Evolutionary conservation across 2,113 vertebrate genomes (phyloP).

Genomic region (Paraplagusia blochii): DNA sequence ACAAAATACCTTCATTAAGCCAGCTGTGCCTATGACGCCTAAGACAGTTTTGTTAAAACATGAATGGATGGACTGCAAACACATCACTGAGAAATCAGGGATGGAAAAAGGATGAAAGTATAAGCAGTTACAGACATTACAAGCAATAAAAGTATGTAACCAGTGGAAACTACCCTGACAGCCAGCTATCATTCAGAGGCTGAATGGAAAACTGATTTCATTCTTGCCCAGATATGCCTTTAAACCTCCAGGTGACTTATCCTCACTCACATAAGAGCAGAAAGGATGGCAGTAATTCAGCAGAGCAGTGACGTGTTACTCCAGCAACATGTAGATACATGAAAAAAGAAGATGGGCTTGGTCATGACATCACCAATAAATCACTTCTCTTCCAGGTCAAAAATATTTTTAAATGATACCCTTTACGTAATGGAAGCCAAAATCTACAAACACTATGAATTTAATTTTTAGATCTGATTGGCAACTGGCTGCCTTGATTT

Average conservation of each 20-base stretch:
- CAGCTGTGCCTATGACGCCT: too few species aligned
- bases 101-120: conserved; percentile 15
- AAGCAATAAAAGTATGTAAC: conserved; percentile 10
- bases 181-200: conserved; percentile 16
- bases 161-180: conserved; percentile 26
- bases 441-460: conserved; percentile 56
- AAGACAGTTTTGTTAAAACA: background rate
- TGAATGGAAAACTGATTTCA: conserved; percentile 8
- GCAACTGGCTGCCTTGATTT: too few species aligned
- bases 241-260: conserved; percentile 25
- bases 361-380: conserved; percentile 56
- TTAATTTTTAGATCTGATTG: conserved; percentile 17
- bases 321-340: conserved; percentile 64
- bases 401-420: conserved; percentile 29
- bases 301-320: conserved; percentile 47
- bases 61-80: background rate
- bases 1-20: too few species aligned
- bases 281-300: conserved; percentile 44
- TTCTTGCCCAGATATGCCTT: conserved; percentile 13
- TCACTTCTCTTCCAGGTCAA: conserved; percentile 42
- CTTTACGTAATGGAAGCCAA: conserved; percentile 37
- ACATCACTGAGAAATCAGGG: background rate
- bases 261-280: conserved; percentile 22
- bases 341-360: conserved; percentile 40
- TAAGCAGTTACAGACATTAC: conserved; percentile 4